A percentile compares a stretch with the other conserved stretches of the same genome.
Conservation (phyloP, 1,140 invertebrate genomes). For the Temnothorax nylanderi region DNA sequence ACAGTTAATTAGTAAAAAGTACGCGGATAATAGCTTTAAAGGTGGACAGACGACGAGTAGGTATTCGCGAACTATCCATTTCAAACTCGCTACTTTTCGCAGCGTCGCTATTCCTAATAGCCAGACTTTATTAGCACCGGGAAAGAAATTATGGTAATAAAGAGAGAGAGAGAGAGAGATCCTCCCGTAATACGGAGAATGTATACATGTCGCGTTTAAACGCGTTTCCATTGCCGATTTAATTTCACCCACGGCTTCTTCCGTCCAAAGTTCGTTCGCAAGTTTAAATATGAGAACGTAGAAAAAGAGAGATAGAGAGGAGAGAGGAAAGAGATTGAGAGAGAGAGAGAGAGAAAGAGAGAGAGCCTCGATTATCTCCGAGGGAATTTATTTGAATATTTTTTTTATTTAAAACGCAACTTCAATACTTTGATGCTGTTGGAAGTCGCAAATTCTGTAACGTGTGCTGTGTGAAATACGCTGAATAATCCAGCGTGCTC, state of each 20-base stretch:
- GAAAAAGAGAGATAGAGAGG: not conserved
- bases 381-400: slow-evolving; percentile 53
- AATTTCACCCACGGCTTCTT: slow-evolving; percentile 55
- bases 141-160: slow-evolving; percentile 32
- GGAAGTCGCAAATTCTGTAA: slow-evolving; percentile 50
- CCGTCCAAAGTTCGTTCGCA: slow-evolving; percentile 35
- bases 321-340: not conserved
- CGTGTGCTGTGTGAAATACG: slow-evolving; percentile 35
- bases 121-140: slow-evolving; percentile 23
- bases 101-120: not conserved
- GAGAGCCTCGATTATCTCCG: slow-evolving; percentile 34
- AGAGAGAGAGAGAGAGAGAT: not conserved
- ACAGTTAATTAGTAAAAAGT: not conserved
- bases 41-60: not conserved
- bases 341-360: not conserved
- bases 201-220: slow-evolving; percentile 50
- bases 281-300: slow-evolving; percentile 49
- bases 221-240: slow-evolving; percentile 45
- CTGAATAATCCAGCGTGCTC: slow-evolving; percentile 48
- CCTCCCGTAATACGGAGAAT: slow-evolving; percentile 22
- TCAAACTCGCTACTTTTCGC: not conserved
- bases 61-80: not conserved
- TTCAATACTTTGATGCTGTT: slow-evolving; percentile 46
- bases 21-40: not conserved
- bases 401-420: slow-evolving; percentile 57